Evolutionary conservation across 2,113 vertebrate species (phyloP).

Genomic region (Ondatra zibethicus): DNA sequence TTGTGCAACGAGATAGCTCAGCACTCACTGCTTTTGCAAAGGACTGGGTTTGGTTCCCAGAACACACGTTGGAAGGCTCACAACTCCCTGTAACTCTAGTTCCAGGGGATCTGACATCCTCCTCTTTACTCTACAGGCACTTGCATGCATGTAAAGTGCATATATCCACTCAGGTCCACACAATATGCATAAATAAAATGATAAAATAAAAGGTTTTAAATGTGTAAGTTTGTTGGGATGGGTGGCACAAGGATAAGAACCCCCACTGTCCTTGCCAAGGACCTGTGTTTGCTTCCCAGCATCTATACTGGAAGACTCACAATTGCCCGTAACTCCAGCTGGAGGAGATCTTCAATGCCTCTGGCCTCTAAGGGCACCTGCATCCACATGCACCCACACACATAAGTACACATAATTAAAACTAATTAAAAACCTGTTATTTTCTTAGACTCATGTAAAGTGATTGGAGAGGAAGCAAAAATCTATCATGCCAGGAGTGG

Average conservation of each 20-base stretch:
- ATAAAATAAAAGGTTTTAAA: neutral
- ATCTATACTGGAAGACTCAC: neutral
- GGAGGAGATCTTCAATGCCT: too few relatives aligned
- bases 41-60: neutral
- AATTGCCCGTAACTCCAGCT: neutral
- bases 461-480: constrained; percentile 1
- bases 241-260: neutral
- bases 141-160: neutral
- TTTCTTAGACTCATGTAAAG: neutral
- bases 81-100: neutral
- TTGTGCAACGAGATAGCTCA: neutral
- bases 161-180: neutral
- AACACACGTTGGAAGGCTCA: too few relatives aligned
- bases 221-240: neutral
- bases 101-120: neutral
- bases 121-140: neutral
- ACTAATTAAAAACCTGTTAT: neutral
- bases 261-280: too few relatives aligned
- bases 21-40: neutral
- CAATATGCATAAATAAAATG: neutral
- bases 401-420: neutral
- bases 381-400: neutral
- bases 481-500: neutral
- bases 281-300: neutral
- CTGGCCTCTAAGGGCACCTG: neutral